phyloP scores from a whole-genome alignment of 1,140 invertebrate species.

The Hormaphis cornu region DNA sequence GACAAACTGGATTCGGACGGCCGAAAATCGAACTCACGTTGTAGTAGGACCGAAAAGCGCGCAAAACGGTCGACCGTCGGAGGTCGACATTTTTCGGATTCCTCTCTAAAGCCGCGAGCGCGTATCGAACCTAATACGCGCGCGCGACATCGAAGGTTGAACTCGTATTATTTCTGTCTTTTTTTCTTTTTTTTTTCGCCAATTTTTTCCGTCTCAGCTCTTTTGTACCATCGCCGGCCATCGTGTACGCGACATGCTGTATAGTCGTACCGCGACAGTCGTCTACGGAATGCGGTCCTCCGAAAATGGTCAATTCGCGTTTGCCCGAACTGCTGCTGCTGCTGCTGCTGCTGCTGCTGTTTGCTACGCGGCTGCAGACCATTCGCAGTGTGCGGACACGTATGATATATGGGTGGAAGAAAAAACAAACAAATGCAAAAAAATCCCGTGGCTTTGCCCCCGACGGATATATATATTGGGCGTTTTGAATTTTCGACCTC shows the following conservation, averaged over 20 bases:
- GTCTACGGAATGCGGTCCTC: slow-evolving; percentile 29
- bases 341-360: no score
- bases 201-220: background rate
- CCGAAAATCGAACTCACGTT: background rate
- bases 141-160: slow-evolving; percentile 2
- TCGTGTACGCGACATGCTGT: background rate
- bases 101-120: background rate
- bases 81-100: slow-evolving; percentile 26
- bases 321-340: no score
- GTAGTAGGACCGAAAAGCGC: background rate
- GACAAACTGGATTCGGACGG: no score
- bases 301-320: slow-evolving; percentile 17
- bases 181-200: slow-evolving; percentile 16
- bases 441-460: no score
- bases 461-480: no score
- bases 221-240: background rate
- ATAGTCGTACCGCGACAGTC: background rate
- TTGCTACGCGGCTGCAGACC: no score
- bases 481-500: slow-evolving; percentile 6
- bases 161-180: background rate
- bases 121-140: background rate
- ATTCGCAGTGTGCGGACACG: no score
- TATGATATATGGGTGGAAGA: background rate
- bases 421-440: no score
- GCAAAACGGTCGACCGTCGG: background rate